Base-by-base conservation (phyloP, 2,113 vertebrate species). In the Verasper variegatus region DNA sequence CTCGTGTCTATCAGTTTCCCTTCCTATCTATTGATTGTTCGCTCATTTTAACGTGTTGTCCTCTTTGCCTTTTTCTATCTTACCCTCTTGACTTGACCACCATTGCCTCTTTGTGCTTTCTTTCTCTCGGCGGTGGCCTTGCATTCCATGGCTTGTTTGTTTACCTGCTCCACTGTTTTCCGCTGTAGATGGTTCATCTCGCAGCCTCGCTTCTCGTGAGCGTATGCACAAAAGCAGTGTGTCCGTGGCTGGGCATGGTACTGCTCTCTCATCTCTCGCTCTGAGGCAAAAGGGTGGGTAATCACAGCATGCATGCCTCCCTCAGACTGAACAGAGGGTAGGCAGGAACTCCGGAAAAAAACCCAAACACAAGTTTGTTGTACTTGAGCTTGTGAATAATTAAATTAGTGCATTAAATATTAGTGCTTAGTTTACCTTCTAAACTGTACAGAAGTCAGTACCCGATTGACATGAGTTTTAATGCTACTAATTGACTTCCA, bases 261-360 rank as follows among this genome's bases (percentile, higher is more conserved):
- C 96, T 94, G 95, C 97, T 96, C 90, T 97, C 91, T 97, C 96
- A 95, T 97, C 97, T 96, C 95, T 98, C 90, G 95, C 95, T 96
- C 95, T 96, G 91, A 98, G 95, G 96, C 95, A 95, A 93, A 97
- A 98, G 97, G 97, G 98, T 99, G 97, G 97, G 97, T 99, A 95
- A 91, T 84, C 82, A 78, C 86, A 83, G 70, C 80, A 96, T 92
- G 92, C 95, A 92, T 94, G 94, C 87, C 77, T 74, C 85, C 81
- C 82, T 86, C 64, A 87, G 86, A 90, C 79, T 66, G 57, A 82
- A 71, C 76, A 68, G 77, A 86, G 83, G 83, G 87, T 76, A 83
- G 86, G 86, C 63, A 54, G 64, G 52, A 81, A 60, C 52, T 69
- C 49, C 24, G 31, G 26, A 40, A 24, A 63, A 45, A 51, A 1